These are phyloP conservation scores for Leucophenga varia DNA, from an alignment of 1,140 invertebrate genomes.

Conservation along the genomic window DNA sequence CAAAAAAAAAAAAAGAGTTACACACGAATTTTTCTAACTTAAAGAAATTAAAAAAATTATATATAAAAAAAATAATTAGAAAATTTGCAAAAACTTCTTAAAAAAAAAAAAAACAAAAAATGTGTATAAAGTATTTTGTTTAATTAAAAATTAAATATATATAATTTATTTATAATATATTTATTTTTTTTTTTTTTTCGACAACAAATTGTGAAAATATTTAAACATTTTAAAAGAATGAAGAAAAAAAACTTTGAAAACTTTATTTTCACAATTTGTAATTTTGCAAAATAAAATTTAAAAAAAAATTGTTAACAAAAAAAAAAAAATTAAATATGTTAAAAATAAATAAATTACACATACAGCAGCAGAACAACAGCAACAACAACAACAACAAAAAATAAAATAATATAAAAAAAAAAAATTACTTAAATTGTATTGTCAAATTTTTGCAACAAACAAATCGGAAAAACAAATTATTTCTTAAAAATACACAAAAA, in stretches of 20 bases:
- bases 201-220: no score
- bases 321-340: background rate
- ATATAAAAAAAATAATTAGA: conserved; percentile 14
- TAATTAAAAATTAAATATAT: no score
- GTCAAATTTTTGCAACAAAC: background rate
- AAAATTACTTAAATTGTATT: background rate
- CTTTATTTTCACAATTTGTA: no score
- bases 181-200: no score
- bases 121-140: conserved; percentile 17
- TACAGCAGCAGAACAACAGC: background rate
- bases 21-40: conserved; percentile 46
- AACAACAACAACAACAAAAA: background rate
- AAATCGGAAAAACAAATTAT: background rate
- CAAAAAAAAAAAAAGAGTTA: conserved; percentile 3
- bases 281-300: no score
- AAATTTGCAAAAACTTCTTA: conserved; percentile 20
- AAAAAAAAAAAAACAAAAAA: conserved; percentile 5
- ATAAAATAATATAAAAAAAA: background rate
- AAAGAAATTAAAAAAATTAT: conserved; percentile 9
- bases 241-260: no score
- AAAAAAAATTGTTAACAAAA: background rate
- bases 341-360: background rate
- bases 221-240: no score
- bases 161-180: no score
- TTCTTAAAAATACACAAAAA: background rate